Evolutionary conservation across 1,140 invertebrate genomes (phyloP), one percentile per base, ranked within the genome.

Genomic region (Proales similis): DNA sequence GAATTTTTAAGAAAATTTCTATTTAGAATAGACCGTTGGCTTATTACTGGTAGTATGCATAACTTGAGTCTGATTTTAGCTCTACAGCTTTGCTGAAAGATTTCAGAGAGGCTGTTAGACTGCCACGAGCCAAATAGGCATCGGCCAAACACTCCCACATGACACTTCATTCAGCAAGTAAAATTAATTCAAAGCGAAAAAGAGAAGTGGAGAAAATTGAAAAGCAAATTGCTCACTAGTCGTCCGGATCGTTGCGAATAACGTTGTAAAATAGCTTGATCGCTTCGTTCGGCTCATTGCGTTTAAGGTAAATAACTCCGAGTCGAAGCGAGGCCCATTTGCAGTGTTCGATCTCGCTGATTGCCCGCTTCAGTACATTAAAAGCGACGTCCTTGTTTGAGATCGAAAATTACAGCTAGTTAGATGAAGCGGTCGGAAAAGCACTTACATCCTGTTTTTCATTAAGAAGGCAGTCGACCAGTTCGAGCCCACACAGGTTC

Each of bases 131-230:
- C 14, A 57, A 57, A 57, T 57, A 57, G 19, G 51, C 51, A 26
- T 57, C 51, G 20, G 51, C 51, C 17, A 57, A 57, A 42, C 51
- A 57, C 20, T 57, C 51, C 51, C 51, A 57, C 51, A 57, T 57
- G 24, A 42, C 45, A 26, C 51, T 57, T 14, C 12, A n/a, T 3
- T 2, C n/a, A n/a, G n/a, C n/a, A n/a, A n/a, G n/a, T n/a, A n/a
- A n/a, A n/a, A n/a, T n/a, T n/a, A n/a, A n/a, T n/a, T n/a, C n/a
- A 42, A 36, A 53, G 45, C 22, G 3, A 26, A 24, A 53, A 36
- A 38, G 22, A 12, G 36, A 12, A 19, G 5, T n/a, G n/a, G n/a
- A 38, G 5, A 9, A 49, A 27, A 14, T 7, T 1, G 22, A 2
- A 30, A 7, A 33, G 32, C 2, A 3, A 4, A 26, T 20, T 20